These are phyloP conservation scores for Acomys russatus DNA, from an alignment of 2,797 vertebrate genomes.

Conservation along the genomic window DNA sequence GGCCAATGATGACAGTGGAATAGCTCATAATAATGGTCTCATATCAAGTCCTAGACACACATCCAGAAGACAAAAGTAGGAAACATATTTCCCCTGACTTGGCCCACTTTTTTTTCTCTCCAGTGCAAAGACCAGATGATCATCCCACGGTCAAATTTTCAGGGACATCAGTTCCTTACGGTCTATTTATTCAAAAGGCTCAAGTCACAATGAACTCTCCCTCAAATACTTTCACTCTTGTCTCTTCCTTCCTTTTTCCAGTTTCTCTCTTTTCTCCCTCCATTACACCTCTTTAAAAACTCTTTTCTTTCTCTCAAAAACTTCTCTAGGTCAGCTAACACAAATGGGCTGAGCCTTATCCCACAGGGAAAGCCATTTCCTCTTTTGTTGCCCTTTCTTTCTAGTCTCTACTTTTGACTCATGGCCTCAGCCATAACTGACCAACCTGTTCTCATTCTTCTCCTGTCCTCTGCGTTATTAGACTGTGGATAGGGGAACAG, in stretches of 20 bases:
- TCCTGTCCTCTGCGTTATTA: background rate
- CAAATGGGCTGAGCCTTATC: background rate
- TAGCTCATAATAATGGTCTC: background rate
- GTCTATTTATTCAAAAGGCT: background rate
- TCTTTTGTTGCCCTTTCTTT: background rate
- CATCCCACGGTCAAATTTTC: background rate
- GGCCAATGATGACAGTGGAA: background rate
- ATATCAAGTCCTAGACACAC: background rate
- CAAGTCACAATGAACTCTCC: background rate
- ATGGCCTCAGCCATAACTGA: background rate
- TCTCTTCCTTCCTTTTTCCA: background rate
- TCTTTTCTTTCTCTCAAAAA: background rate
- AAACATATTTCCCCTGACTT: background rate
- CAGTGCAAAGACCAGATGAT: background rate
- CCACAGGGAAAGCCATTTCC: background rate
- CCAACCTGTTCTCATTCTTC: background rate
- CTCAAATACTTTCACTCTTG: background rate
- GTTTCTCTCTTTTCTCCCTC: background rate
- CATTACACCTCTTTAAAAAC: background rate
- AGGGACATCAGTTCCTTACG: background rate
- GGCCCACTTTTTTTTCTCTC: background rate
- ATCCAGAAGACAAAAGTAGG: background rate
- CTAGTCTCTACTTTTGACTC: background rate
- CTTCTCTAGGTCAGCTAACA: background rate
- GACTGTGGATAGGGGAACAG: background rate